Percentiles rank a stretch among this genome's conserved stretches.
Evolutionary conservation across 2,113 vertebrate genomes (phyloP).

Genomic region (Paramisgurnus dabryanus): DNA sequence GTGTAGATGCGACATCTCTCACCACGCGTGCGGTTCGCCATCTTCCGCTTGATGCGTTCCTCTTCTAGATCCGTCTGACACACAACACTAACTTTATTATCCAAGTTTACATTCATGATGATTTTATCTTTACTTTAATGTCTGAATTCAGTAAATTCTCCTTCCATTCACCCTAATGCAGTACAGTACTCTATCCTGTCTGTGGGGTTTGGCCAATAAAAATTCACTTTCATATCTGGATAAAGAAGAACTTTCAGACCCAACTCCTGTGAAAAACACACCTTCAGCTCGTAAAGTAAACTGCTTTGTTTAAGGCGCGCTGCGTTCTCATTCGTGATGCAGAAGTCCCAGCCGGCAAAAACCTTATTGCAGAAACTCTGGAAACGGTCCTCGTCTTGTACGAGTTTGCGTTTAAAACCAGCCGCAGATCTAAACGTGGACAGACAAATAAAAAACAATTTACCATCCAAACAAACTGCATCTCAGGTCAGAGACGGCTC

Average conservation of each 20-base stretch:
- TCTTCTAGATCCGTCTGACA: slow-evolving; percentile 90
- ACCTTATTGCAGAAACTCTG: slow-evolving; percentile 98
- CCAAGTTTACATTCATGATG: background rate
- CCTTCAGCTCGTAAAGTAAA: slow-evolving; percentile 86
- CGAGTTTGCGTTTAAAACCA: slow-evolving; percentile 86
- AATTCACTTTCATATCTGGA: too few relatives aligned
- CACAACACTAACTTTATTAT: slow-evolving; percentile 6
- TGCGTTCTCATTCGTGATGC: slow-evolving; percentile 83
- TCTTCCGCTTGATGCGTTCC: slow-evolving; percentile 86
- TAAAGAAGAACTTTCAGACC: too few relatives aligned
- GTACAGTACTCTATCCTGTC: too few relatives aligned
- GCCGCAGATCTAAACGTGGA: slow-evolving; percentile 76
- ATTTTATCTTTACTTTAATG: too few relatives aligned
- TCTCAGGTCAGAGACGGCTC: too few relatives aligned
- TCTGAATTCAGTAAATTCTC: too few relatives aligned
- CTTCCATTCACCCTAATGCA: too few relatives aligned
- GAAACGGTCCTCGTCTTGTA: slow-evolving; percentile 85
- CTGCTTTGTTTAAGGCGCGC: slow-evolving; percentile 82
- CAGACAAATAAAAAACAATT: slow-evolving; percentile 29
- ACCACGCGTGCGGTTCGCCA: slow-evolving; percentile 78
- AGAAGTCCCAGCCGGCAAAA: slow-evolving; percentile 97
- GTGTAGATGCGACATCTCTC: slow-evolving; percentile 84
- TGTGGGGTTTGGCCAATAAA: too few relatives aligned
- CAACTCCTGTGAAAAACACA: slow-evolving; percentile 57
- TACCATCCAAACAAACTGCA: background rate